Evolutionary conservation across 2,888 invertebrate species (phyloP).

Genomic region (Brachyptera putata): DNA sequence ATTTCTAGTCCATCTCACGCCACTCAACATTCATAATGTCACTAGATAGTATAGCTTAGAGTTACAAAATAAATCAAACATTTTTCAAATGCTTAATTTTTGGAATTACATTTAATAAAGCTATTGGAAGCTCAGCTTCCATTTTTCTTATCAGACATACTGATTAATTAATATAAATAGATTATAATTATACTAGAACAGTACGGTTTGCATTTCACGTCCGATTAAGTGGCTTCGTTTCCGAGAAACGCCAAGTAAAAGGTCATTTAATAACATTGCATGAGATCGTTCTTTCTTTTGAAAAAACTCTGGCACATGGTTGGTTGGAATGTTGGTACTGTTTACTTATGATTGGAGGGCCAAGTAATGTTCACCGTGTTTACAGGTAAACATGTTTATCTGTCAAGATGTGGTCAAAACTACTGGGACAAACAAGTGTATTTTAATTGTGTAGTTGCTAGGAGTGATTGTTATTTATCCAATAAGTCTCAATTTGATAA

Average conservation of each 20-base stretch:
- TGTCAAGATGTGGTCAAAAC: no score
- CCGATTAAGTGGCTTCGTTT: neutral
- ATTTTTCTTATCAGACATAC: neutral
- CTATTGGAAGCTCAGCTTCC: constrained; percentile 32
- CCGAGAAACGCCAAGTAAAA: neutral
- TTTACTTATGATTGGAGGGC: neutral
- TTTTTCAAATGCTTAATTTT: constrained; percentile 29
- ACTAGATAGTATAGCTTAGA: neutral
- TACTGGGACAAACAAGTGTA: no score
- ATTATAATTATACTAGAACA: constrained; percentile 8
- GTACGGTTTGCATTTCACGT: neutral
- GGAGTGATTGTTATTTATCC: no score
- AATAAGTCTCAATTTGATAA: no score
- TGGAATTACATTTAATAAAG: constrained; percentile 30
- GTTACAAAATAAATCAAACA: constrained; percentile 29
- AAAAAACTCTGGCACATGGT: constrained; percentile 31
- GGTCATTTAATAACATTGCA: neutral
- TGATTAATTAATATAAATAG: constrained; percentile 15
- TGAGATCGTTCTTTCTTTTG: constrained; percentile 30
- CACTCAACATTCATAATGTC: constrained; percentile 19
- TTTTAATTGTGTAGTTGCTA: no score
- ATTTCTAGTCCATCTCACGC: neutral
- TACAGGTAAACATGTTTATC: no score
- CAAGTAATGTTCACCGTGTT: neutral
- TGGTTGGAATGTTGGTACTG: constrained; percentile 29